These are phyloP conservation scores for Drosophila percnosoma DNA, from an alignment of 2,888 invertebrate genomes.

Conservation along the genomic window DNA sequence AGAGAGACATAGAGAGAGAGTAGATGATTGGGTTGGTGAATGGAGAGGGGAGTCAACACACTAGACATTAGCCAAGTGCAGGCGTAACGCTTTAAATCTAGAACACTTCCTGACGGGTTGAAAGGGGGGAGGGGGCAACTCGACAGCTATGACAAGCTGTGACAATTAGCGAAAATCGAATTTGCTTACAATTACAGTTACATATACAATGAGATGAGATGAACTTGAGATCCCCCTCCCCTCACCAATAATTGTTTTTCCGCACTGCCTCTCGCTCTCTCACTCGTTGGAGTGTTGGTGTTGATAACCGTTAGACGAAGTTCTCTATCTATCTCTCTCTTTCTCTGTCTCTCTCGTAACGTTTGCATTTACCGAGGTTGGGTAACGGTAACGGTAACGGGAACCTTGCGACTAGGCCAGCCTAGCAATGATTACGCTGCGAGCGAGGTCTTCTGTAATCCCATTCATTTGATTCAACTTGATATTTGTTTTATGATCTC, in stretches of 20 bases:
- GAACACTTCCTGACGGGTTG: conserved; percentile 60
- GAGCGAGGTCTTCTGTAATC: conserved; percentile 58
- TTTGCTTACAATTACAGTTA: conserved; percentile 67
- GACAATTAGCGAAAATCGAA: conserved; percentile 75
- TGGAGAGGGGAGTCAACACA: neutral
- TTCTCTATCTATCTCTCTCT: conserved; percentile 4
- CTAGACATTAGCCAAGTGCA: conserved; percentile 56
- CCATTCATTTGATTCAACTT: conserved; percentile 24
- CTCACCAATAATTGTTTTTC: neutral
- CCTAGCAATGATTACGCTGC: conserved; percentile 41
- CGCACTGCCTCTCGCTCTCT: conserved; percentile 8
- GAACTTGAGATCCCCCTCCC: conserved; percentile 49
- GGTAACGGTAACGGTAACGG: conserved; percentile 50
- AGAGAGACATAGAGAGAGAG: neutral
- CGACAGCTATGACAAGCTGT: conserved; percentile 11
- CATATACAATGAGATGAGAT: conserved; percentile 51
- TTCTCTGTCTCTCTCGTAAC: neutral
- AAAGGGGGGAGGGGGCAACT: neutral
- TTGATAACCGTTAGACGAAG: conserved; percentile 49
- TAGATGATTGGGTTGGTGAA: neutral
- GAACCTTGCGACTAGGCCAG: conserved; percentile 59
- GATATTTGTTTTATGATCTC: conserved; percentile 35
- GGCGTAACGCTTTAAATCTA: conserved; percentile 62
- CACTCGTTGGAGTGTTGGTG: neutral
- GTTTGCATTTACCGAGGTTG: conserved; percentile 66